Conservation (phyloP, 2,888 invertebrate genomes). For the Pseudoips prasinana region DNA sequence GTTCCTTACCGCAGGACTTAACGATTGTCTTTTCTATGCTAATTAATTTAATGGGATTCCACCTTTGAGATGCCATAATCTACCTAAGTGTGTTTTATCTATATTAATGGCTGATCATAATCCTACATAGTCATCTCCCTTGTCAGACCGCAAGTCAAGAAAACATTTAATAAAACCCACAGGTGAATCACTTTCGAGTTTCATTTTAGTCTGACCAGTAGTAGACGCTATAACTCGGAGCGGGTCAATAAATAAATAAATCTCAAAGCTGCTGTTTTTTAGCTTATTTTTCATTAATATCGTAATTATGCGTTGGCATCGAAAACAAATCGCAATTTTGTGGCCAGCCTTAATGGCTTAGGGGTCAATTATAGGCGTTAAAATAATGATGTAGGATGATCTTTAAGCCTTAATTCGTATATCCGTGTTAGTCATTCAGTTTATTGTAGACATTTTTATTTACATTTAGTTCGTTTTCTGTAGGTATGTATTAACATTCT, state of each 20-base stretch:
- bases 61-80: no score
- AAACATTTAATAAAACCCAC: no score
- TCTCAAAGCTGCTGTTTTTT: slow-evolving; percentile 66
- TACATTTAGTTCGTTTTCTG: slow-evolving; percentile 18
- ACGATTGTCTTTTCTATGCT: no score
- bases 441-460: slow-evolving; percentile 30
- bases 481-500: not conserved
- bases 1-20: no score
- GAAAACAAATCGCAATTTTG: slow-evolving; percentile 74
- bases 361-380: slow-evolving; percentile 75
- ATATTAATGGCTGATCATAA: no score
- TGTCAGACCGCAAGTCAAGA: no score
- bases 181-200: slow-evolving; percentile 6
- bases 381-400: slow-evolving; percentile 60
- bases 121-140: no score
- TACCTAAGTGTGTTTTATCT: no score
- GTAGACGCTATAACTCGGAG: slow-evolving; percentile 41
- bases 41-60: no score
- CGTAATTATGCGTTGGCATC: slow-evolving; percentile 73
- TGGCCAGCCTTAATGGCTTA: slow-evolving; percentile 68
- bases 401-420: slow-evolving; percentile 39
- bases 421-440: slow-evolving; percentile 43
- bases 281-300: slow-evolving; percentile 66
- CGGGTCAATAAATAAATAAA: slow-evolving; percentile 77
- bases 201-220: slow-evolving; percentile 31